Conservation (phyloP, 2,797 vertebrate species). For the Loris lydekkerianus region DNA sequence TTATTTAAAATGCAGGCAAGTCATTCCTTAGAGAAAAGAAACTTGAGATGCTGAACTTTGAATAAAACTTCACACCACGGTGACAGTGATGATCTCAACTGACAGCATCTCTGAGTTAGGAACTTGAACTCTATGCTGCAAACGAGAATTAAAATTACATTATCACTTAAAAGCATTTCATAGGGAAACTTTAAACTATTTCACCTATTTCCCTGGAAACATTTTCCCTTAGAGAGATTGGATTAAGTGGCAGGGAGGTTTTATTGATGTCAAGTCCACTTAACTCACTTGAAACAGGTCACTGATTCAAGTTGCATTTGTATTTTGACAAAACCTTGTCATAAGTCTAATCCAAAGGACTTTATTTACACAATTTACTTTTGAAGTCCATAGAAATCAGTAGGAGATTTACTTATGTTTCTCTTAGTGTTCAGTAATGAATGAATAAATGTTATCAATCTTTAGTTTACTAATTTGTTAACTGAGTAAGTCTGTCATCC, state of each 20-base stretch:
- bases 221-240: conserved; percentile 45
- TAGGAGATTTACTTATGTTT: conserved; percentile 47
- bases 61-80: neutral
- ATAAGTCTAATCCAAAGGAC: neutral
- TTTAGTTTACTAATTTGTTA: conserved; percentile 43
- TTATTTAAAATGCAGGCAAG: neutral
- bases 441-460: conserved; percentile 35
- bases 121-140: conserved; percentile 36
- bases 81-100: neutral
- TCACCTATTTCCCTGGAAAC: conserved; percentile 49
- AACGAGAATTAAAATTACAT: neutral
- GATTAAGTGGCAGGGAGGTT: conserved; percentile 46
- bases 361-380: conserved; percentile 49
- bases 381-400: conserved; percentile 23
- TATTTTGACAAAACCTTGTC: conserved; percentile 20
- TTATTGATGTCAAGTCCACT: conserved; percentile 48
- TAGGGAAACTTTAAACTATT: conserved; percentile 59
- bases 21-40: neutral
- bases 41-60: neutral
- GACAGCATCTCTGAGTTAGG: neutral
- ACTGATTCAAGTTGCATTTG: conserved; percentile 28
- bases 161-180: conserved; percentile 53
- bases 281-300: conserved; percentile 2
- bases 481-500: conserved; percentile 7
- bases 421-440: neutral